Evolutionary conservation across 2,797 vertebrate species (phyloP).

Genomic region (Cyclopterus lumpus): DNA sequence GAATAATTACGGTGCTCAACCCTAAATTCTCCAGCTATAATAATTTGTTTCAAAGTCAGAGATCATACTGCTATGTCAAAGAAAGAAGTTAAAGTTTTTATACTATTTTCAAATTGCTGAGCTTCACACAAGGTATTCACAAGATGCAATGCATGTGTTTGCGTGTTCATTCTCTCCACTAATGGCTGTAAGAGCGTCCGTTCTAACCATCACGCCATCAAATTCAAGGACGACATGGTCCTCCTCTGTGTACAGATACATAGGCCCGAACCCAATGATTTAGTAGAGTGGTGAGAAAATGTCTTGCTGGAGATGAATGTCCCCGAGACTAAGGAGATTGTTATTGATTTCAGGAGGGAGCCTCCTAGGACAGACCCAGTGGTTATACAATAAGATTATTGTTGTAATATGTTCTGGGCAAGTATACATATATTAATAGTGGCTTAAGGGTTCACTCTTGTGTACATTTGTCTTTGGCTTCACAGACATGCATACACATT

Average conservation of each 20-base stretch:
- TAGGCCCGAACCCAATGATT: background rate
- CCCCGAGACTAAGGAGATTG: background rate
- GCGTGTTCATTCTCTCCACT: background rate
- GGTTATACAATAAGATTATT: background rate
- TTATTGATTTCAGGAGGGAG: constrained; percentile 4
- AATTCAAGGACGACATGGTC: background rate
- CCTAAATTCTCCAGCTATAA: background rate
- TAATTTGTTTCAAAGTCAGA: background rate
- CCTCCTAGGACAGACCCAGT: background rate
- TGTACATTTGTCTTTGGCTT: background rate
- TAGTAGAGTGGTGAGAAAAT: background rate
- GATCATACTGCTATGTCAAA: background rate
- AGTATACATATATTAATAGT: background rate
- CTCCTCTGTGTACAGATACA: background rate
- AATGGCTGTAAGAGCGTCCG: background rate
- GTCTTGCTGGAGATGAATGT: background rate
- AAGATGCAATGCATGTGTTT: background rate
- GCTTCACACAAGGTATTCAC: background rate
- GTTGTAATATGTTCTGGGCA: background rate
- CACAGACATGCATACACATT: background rate
- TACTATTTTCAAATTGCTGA: background rate
- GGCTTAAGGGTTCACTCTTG: background rate
- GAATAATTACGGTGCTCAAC: background rate
- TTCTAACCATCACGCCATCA: background rate
- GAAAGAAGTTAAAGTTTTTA: background rate